These are phyloP conservation scores for Potorous gilbertii DNA, from an alignment of 2,797 vertebrate genomes.

Conservation along the genomic window DNA sequence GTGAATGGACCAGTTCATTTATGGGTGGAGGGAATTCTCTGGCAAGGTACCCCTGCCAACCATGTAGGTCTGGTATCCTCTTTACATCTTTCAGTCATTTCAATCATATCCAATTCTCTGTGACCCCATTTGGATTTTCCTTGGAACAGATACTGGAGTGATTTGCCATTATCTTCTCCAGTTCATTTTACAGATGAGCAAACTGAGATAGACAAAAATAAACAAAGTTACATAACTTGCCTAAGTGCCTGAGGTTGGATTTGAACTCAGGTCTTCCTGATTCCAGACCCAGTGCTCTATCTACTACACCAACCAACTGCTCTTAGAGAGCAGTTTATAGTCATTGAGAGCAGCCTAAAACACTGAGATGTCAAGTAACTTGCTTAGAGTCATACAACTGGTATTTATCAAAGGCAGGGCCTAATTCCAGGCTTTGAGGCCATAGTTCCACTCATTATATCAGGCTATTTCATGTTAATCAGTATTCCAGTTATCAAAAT, in stretches of 20 bases:
- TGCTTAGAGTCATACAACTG: background rate
- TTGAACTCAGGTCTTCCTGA: background rate
- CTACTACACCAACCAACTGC: background rate
- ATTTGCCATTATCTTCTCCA: background rate
- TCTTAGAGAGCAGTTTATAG: background rate
- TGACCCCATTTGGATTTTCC: background rate
- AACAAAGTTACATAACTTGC: background rate
- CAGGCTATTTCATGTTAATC: background rate
- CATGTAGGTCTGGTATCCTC: background rate
- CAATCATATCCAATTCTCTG: background rate
- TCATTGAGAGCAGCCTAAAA: background rate
- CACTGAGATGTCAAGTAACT: background rate
- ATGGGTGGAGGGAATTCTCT: background rate
- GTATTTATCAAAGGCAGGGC: background rate
- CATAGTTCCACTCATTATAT: background rate
- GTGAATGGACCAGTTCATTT: background rate
- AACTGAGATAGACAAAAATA: background rate
- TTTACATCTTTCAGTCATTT: background rate
- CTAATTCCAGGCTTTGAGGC: background rate
- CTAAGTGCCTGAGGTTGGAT: background rate
- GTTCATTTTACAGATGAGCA: background rate
- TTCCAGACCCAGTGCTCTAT: background rate
- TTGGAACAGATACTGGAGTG: background rate
- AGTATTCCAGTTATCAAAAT: background rate
- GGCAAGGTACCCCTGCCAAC: background rate